A percentile compares a stretch with the other conserved stretches of the same genome.
phyloP scores from a whole-genome alignment of 2,113 vertebrate genomes.

The Tachycineta bicolor region DNA sequence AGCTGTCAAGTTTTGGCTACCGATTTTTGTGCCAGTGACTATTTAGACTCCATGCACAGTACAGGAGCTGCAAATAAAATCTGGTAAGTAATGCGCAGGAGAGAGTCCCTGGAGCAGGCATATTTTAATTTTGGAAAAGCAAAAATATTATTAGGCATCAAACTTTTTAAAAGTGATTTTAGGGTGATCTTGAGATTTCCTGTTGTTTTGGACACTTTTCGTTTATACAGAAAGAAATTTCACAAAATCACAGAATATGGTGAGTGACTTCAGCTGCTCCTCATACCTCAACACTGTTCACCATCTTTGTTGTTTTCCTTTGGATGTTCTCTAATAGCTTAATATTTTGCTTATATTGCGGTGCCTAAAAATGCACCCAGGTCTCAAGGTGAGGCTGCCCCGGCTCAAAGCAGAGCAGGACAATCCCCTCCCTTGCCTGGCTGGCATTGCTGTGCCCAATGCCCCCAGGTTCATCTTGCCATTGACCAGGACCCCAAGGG shows the following conservation, averaged over 20 bases:
- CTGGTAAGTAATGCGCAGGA: neutral
- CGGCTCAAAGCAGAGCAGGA: neutral
- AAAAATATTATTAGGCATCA: neutral
- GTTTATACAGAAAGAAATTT: neutral
- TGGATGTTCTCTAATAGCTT: neutral
- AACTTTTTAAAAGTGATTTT: neutral
- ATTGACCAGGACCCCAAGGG: accelerated
- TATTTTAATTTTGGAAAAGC: neutral
- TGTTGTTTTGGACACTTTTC: neutral
- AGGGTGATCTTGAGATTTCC: neutral
- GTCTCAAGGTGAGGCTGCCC: accelerated
- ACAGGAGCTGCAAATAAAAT: neutral
- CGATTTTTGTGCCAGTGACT: neutral
- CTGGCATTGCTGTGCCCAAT: neutral
- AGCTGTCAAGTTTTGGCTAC: neutral
- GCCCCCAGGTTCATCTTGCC: accelerated
- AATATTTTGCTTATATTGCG: neutral
- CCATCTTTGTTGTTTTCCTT: neutral
- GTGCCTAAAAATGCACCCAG: neutral
- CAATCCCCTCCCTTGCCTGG: neutral
- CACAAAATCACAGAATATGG: neutral
- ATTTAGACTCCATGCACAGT: neutral
- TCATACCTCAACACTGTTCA: accelerated
- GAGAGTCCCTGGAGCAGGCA: accelerated
- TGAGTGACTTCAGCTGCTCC: neutral